These are phyloP conservation scores for Coelopa pilipes DNA, from an alignment of 2,888 invertebrate genomes.

Conservation along the genomic window DNA sequence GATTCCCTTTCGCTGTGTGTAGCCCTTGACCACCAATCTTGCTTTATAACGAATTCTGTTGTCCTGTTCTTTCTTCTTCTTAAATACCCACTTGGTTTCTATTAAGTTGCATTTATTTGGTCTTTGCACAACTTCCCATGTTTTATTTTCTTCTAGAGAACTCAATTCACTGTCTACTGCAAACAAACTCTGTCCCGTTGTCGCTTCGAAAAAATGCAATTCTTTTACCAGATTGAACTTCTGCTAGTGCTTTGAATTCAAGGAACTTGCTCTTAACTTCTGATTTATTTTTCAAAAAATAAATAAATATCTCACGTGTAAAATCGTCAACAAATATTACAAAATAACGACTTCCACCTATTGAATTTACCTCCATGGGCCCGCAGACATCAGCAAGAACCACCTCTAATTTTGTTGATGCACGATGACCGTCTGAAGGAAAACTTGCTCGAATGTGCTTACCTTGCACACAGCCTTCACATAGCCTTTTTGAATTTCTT, in stretches of 20 bases:
- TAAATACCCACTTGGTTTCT: too few relatives aligned
- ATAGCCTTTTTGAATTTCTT: slow-evolving; percentile 30
- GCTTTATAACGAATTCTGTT: too few relatives aligned
- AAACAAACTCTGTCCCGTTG: slow-evolving; percentile 37
- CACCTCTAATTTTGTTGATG: slow-evolving; percentile 50
- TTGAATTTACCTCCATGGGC: slow-evolving; percentile 56
- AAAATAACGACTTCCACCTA: slow-evolving; percentile 56
- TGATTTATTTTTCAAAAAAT: slow-evolving; percentile 40
- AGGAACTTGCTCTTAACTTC: too few relatives aligned
- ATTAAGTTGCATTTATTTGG: too few relatives aligned
- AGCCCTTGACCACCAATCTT: too few relatives aligned
- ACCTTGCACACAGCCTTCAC: slow-evolving; percentile 43
- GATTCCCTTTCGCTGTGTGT: too few relatives aligned
- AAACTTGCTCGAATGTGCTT: slow-evolving; percentile 48
- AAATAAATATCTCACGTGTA: slow-evolving; percentile 37
- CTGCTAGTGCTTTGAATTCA: slow-evolving; percentile 37
- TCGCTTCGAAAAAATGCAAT: slow-evolving; percentile 35
- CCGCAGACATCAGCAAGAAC: slow-evolving; percentile 60
- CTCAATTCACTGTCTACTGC: too few relatives aligned
- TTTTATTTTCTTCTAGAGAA: too few relatives aligned
- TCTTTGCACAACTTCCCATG: too few relatives aligned
- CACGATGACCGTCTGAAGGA: slow-evolving; percentile 37
- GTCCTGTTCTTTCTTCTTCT: too few relatives aligned
- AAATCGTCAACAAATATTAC: slow-evolving; percentile 59
- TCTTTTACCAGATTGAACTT: slow-evolving; percentile 37